Conservation (phyloP, 1,140 invertebrate species). For the Neodiprion pinetum region DNA sequence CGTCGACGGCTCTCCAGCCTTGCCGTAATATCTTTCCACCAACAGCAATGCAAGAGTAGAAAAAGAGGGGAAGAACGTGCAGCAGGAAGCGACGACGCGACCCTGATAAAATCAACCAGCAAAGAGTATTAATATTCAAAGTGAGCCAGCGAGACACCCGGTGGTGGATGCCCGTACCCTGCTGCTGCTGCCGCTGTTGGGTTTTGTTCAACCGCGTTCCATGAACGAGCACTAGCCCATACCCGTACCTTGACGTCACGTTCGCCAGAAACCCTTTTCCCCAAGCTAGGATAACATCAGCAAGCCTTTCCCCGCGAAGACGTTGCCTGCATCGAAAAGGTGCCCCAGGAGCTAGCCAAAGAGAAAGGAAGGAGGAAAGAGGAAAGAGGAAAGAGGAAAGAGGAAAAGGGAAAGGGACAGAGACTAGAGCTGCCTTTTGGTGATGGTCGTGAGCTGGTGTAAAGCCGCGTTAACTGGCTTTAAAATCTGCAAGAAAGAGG, state of each 20-base stretch:
- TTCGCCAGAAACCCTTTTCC: constrained; percentile 12
- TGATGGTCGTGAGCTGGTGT: background rate
- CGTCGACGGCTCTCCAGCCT: constrained; percentile 12
- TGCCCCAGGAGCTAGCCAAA: background rate
- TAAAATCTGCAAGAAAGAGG: background rate
- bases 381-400: too few relatives aligned
- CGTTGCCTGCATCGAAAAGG: background rate
- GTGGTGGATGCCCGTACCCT: background rate
- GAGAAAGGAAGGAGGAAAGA: too few relatives aligned
- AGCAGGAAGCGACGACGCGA: constrained; percentile 27
- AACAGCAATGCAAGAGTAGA: background rate
- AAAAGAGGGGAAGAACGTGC: constrained; percentile 14
- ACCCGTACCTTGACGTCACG: background rate
- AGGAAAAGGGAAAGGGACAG: background rate
- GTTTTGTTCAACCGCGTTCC: background rate
- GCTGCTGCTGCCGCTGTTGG: background rate
- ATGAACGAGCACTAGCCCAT: background rate
- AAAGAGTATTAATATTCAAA: constrained; percentile 48
- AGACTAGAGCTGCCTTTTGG: background rate
- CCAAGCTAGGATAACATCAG: constrained; percentile 40
- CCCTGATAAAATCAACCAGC: constrained; percentile 43
- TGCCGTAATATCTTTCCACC: constrained; percentile 6
- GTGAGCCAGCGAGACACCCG: constrained; percentile 25
- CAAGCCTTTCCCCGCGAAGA: constrained; percentile 32
- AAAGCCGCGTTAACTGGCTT: too few relatives aligned